Percentiles rank a stretch among this genome's conserved stretches.
Conservation (phyloP, 2,797 vertebrate genomes). For the Morelia viridis region DNA sequence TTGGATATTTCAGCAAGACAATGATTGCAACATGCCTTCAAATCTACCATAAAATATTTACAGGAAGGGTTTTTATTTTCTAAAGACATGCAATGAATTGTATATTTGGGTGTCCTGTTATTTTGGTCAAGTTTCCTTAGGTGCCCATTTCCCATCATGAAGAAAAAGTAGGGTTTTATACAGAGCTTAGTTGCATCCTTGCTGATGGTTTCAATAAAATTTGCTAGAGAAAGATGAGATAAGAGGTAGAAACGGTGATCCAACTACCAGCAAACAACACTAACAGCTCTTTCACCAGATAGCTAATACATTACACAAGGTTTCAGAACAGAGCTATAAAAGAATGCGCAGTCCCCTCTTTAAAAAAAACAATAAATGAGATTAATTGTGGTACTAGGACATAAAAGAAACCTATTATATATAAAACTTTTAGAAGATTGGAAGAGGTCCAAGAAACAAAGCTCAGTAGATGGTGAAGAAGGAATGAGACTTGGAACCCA, state of each 20-base stretch:
- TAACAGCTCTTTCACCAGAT: slow-evolving; percentile 39
- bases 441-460: slow-evolving; percentile 57
- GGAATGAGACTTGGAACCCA: slow-evolving; percentile 48
- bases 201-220: slow-evolving; percentile 24
- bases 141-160: slow-evolving; percentile 17
- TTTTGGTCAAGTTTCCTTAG: slow-evolving; percentile 29
- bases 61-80: slow-evolving; percentile 7
- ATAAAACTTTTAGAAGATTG: slow-evolving; percentile 56
- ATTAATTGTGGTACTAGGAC: slow-evolving; percentile 50
- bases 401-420: slow-evolving; percentile 46
- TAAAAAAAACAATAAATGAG: slow-evolving; percentile 63
- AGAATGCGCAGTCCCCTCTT: slow-evolving; percentile 45
- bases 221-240: slow-evolving; percentile 28
- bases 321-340: slow-evolving; percentile 43
- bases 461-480: slow-evolving; percentile 32
- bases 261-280: slow-evolving; percentile 31
- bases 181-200: not conserved
- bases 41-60: too few relatives aligned
- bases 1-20: too few relatives aligned
- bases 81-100: slow-evolving; percentile 18
- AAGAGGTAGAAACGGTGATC: slow-evolving; percentile 11
- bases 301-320: slow-evolving; percentile 45
- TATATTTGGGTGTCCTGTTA: slow-evolving; percentile 46
- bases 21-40: too few relatives aligned
- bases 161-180: not conserved